Percentiles rank a stretch among this genome's conserved stretches.
These are phyloP conservation scores for Parnassius orleans DNA, from an alignment of 2,888 invertebrate genomes.

Conservation along the genomic window DNA sequence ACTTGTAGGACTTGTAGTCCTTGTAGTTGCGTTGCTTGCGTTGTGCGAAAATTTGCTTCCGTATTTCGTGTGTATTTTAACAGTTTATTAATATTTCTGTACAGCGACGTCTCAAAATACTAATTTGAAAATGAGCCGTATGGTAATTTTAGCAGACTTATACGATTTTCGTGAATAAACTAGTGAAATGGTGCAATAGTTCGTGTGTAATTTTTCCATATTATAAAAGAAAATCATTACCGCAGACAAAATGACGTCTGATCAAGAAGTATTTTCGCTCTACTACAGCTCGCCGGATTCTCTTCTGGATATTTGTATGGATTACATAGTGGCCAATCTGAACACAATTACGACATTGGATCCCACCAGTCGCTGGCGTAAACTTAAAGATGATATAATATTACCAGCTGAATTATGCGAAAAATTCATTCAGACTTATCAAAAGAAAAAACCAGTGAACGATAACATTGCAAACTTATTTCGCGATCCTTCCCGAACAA, in stretches of 20 bases:
- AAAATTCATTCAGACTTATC: slow-evolving; percentile 81
- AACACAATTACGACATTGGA: slow-evolving; percentile 80
- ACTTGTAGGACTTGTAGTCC: no score
- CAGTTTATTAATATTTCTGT: slow-evolving; percentile 18
- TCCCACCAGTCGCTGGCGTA: slow-evolving; percentile 63
- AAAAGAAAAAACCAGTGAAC: slow-evolving; percentile 79
- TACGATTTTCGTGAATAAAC: slow-evolving; percentile 1
- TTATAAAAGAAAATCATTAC: slow-evolving; percentile 34
- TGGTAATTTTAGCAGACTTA: slow-evolving; percentile 15
- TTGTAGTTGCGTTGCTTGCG: slow-evolving; percentile 31
- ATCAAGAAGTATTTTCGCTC: slow-evolving; percentile 47
- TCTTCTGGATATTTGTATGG: slow-evolving; percentile 83
- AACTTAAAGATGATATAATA: slow-evolving; percentile 81
- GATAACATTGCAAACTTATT: slow-evolving; percentile 87
- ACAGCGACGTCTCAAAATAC: slow-evolving; percentile 11
- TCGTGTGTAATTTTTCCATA: slow-evolving; percentile 39
- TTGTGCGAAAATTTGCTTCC: slow-evolving; percentile 35
- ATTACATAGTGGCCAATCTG: slow-evolving; percentile 82
- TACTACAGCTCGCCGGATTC: slow-evolving; percentile 78
- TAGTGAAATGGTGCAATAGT: slow-evolving; percentile 40
- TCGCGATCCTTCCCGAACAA: slow-evolving; percentile 86
- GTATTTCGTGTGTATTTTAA: slow-evolving; percentile 28
- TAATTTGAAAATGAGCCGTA: slow-evolving; percentile 20
- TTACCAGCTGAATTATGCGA: slow-evolving; percentile 88
- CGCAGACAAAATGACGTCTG: slow-evolving; percentile 49